Evolutionary conservation across 2,113 vertebrate species (phyloP).

Genomic region (Calypte anna): DNA sequence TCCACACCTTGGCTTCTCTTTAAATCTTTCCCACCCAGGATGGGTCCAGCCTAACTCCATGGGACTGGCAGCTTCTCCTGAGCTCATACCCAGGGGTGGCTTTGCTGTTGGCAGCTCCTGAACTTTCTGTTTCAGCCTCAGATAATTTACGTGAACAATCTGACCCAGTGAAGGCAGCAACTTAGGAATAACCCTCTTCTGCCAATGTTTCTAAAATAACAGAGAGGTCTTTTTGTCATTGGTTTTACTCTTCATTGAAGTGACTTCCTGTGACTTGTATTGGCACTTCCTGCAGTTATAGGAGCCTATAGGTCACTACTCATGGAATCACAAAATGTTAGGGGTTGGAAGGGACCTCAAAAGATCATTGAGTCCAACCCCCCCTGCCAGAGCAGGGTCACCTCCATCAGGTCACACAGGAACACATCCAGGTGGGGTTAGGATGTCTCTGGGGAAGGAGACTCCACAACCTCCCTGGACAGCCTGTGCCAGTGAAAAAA

Average conservation of each 20-base stretch:
- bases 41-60: neutral
- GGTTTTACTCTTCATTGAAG: neutral
- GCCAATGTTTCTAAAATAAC: neutral
- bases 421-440: too few relatives aligned
- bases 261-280: neutral
- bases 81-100: neutral
- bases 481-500: too few relatives aligned
- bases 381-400: too few relatives aligned
- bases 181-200: neutral
- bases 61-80: neutral
- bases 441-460: too few relatives aligned
- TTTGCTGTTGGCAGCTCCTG: neutral
- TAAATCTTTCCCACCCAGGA: neutral
- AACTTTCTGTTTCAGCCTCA: neutral
- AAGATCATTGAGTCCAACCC: too few relatives aligned
- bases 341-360: too few relatives aligned
- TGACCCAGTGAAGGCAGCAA: rapidly evolving
- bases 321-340: too few relatives aligned
- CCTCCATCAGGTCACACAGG: too few relatives aligned
- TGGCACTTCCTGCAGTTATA: neutral
- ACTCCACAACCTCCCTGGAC: too few relatives aligned
- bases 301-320: neutral
- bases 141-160: neutral
- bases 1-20: neutral
- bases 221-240: neutral